These are phyloP conservation scores for Gouania willdenowi DNA, from an alignment of 2,797 vertebrate genomes.

Conservation along the genomic window DNA sequence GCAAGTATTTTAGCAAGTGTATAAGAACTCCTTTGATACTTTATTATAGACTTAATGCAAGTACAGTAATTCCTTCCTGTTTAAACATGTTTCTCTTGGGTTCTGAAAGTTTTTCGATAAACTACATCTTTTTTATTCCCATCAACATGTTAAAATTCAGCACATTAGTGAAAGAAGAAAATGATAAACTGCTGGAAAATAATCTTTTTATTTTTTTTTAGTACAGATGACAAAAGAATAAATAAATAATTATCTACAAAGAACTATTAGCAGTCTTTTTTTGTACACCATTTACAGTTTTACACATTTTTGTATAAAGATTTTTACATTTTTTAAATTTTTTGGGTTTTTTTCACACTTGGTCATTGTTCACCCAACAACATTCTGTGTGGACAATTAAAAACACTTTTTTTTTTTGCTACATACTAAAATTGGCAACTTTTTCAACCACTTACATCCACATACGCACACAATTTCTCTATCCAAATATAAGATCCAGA, in stretches of 20 bases:
- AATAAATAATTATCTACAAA: constrained; percentile 98
- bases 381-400: constrained; percentile 23
- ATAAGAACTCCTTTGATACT: no score
- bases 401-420: constrained; percentile 26
- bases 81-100: no score
- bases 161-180: no score
- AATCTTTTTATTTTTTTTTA: constrained; percentile 54
- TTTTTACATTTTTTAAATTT: constrained; percentile 72
- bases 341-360: constrained; percentile 45
- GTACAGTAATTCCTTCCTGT: no score
- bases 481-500: background rate
- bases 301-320: constrained; percentile 84
- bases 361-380: constrained; percentile 34
- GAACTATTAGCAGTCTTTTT: constrained; percentile 87
- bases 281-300: constrained; percentile 83
- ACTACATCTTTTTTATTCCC: no score
- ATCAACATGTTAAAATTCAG: no score
- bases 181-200: constrained; percentile 64
- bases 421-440: constrained; percentile 61
- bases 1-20: no score
- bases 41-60: no score
- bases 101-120: no score
- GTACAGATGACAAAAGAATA: constrained; percentile 71
- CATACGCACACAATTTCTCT: constrained; percentile 17
- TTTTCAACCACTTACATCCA: constrained; percentile 33